Evolutionary conservation across 2,797 vertebrate genomes (phyloP).

Genomic region (Mormyrops attenuatus): DNA sequence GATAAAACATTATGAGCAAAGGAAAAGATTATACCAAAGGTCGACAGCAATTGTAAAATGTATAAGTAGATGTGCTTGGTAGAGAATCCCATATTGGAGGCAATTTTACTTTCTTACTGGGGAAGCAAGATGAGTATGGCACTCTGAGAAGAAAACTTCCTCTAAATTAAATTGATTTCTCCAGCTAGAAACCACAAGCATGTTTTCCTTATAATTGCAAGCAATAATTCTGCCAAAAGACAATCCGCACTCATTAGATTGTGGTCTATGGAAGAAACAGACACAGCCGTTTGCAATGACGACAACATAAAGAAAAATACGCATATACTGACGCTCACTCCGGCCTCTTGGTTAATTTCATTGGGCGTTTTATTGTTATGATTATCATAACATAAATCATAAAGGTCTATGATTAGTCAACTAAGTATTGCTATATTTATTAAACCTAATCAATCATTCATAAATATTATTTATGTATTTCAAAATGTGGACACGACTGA

Average conservation of each 20-base stretch:
- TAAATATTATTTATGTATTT: constrained; percentile 5
- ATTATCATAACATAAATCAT: neutral
- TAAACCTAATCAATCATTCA: constrained; percentile 6
- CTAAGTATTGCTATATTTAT: neutral
- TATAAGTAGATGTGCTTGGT: neutral
- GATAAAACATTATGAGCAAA: neutral
- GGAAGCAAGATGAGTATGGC: neutral
- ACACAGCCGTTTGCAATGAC: neutral
- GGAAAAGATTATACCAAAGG: neutral
- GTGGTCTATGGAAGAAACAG: constrained; percentile 14
- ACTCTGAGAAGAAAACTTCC: neutral
- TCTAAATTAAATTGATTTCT: neutral
- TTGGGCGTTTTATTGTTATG: neutral
- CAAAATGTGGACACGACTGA: neutral
- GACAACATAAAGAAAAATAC: neutral
- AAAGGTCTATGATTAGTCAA: neutral
- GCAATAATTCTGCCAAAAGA: constrained; percentile 6
- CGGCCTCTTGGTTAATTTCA: neutral
- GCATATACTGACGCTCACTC: neutral
- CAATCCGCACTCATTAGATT: constrained; percentile 17
- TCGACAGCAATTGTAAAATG: neutral
- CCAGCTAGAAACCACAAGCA: neutral
- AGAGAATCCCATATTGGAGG: neutral
- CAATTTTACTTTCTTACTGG: neutral
- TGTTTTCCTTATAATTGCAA: neutral